Evolutionary conservation across 2,797 vertebrate genomes (phyloP).

Genomic region (Mycteria americana): DNA sequence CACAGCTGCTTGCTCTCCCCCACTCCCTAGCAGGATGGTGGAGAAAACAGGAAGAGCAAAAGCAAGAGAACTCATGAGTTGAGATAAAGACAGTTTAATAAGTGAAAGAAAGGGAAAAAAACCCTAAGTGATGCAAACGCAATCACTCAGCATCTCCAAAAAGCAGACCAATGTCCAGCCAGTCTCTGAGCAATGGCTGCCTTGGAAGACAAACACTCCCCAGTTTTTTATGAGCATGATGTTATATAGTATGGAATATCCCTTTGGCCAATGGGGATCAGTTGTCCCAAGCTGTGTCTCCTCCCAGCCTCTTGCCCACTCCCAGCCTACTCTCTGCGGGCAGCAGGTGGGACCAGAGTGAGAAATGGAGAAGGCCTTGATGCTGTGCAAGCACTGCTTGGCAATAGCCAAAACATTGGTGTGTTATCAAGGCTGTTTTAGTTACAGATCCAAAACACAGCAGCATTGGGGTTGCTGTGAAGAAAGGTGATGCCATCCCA

Average conservation of each 20-base stretch:
- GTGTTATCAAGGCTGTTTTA: not conserved
- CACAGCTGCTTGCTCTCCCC: not conserved
- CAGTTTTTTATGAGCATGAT: not conserved
- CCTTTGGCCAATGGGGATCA: not conserved
- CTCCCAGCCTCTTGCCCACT: not conserved
- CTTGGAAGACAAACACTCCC: not conserved
- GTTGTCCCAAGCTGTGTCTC: not conserved
- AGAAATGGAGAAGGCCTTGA: not conserved
- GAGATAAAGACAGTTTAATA: not conserved
- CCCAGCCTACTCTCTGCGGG: not conserved
- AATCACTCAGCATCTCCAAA: not conserved
- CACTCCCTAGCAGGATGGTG: not conserved
- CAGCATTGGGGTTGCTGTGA: not conserved
- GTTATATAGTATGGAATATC: not conserved
- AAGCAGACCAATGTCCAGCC: not conserved
- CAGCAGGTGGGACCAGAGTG: not conserved
- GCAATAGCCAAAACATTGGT: not conserved
- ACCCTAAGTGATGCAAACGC: fast-evolving
- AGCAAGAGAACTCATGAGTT: not conserved
- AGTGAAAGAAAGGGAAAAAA: not conserved
- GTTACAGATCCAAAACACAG: not conserved
- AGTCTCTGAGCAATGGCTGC: not conserved
- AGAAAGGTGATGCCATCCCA: not conserved
- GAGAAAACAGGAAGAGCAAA: not conserved
- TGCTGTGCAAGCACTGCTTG: not conserved